These are phyloP conservation scores for Yoshiicerus persimilis DNA, from an alignment of 1,140 invertebrate species.

Conservation along the genomic window DNA sequence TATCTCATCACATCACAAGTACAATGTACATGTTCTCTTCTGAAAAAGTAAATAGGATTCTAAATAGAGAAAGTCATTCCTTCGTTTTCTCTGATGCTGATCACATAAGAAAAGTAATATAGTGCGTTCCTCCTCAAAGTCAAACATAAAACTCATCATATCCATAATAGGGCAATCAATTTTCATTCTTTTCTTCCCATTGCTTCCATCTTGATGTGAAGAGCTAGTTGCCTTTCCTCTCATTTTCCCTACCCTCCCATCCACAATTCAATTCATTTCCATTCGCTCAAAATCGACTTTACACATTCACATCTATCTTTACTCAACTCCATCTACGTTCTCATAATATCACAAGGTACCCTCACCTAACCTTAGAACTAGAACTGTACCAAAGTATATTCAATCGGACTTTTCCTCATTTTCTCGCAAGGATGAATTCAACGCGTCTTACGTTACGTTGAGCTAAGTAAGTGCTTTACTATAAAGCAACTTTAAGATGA, in stretches of 20 bases:
- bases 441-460: neutral
- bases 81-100: neutral
- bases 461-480: neutral
- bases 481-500: neutral
- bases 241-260: constrained; percentile 14
- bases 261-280: constrained; percentile 14
- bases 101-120: neutral
- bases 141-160: constrained; percentile 21
- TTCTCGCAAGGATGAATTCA: neutral
- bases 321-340: neutral
- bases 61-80: neutral
- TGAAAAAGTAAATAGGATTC: neutral
- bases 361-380: too few relatives aligned
- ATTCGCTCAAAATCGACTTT: constrained; percentile 1
- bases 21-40: neutral
- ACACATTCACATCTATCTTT: neutral
- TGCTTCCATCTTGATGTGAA: constrained; percentile 9
- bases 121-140: neutral
- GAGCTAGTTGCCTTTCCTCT: constrained; percentile 11
- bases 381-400: neutral
- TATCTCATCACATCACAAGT: neutral
- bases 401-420: neutral
- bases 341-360: neutral
- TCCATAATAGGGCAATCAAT: constrained; percentile 29
- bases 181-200: constrained; percentile 30